Conservation (phyloP, 2,113 vertebrate genomes). For the Sitta europaea region DNA sequence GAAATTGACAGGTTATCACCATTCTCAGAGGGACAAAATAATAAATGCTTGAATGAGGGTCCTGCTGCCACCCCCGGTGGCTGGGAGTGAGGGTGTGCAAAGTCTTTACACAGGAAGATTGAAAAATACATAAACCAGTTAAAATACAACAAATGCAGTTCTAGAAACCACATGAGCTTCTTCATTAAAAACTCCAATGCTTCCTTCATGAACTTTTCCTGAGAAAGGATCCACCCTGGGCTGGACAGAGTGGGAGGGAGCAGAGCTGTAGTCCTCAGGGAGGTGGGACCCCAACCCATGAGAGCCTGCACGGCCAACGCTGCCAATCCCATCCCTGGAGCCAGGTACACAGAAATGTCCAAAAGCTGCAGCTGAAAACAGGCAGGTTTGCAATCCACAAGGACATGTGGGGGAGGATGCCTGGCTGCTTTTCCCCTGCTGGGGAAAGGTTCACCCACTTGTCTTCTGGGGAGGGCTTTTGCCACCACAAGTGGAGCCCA, state of each 20-base stretch:
- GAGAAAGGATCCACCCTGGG: background rate
- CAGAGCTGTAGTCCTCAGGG: background rate
- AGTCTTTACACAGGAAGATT: background rate
- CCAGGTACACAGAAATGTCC: background rate
- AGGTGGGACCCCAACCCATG: background rate
- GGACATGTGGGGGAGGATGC: fast-evolving
- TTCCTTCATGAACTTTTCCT: background rate
- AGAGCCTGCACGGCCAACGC: fast-evolving
- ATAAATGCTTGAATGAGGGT: background rate
- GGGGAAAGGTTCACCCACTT: background rate
- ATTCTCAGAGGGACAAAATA: background rate
- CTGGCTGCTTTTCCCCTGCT: background rate
- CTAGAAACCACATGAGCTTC: background rate
- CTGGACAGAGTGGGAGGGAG: background rate
- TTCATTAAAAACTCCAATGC: background rate
- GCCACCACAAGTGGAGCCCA: background rate
- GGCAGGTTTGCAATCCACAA: background rate
- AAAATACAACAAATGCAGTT: background rate
- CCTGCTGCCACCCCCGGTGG: background rate
- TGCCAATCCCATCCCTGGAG: background rate
- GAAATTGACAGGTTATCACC: background rate
- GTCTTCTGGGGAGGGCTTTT: background rate
- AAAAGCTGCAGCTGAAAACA: background rate
- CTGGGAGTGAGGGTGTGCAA: background rate
- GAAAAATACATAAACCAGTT: background rate